Evolutionary conservation across 37 sponge, comb jelly and placozoan species (phyloP), one percentile per base, ranked within the genome.

Genomic region (Corticium candelabrum): DNA sequence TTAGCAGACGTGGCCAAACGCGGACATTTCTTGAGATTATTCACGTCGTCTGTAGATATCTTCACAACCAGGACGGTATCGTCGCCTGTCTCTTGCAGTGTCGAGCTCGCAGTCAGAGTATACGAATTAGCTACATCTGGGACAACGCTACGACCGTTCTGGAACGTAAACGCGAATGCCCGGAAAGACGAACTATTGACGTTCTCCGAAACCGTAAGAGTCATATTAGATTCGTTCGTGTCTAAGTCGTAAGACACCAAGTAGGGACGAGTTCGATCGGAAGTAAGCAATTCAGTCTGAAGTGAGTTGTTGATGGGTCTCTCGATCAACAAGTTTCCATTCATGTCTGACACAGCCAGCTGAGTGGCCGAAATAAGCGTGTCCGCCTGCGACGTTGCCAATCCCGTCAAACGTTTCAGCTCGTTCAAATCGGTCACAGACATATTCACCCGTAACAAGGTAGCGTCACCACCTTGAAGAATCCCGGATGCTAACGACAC

Each of bases 231-330:
- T 4, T 69, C 57, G 41, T 88, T 82, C 80, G 88, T 78, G 76
- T 92, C 83, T 0, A 92, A 69, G 41, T 92, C 89, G 77, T 86
- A 92, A 62, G 82, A 62, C 38, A 82, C 79, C 67, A 92, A 81
- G 7, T 34, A 15, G 0, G 93, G 93, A 5, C 80, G 27, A 4
- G 87, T 86, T 7, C 67, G 78, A 81, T 92, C 93, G 7, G 43
- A 68, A 1, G 67, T 79, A 72, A 84, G 86, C 39, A 75, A 57
- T 67, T 86, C 34, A 3, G 88, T 89, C 57, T 79, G 75, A 37
- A 41, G 41, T 29, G 87, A 77, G 75, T 82, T 79, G 7, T 4
- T 29, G 5, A 4, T 34, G 29, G 73, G 5, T 4, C 5, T 70
- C 29, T 4, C 31, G 5, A 5, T 70, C 5, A 70, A 30, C 5